Evolutionary conservation across 2,888 invertebrate species (phyloP), one percentile per base, ranked within the genome.

Genomic region (Tetragonisca angustula): DNA sequence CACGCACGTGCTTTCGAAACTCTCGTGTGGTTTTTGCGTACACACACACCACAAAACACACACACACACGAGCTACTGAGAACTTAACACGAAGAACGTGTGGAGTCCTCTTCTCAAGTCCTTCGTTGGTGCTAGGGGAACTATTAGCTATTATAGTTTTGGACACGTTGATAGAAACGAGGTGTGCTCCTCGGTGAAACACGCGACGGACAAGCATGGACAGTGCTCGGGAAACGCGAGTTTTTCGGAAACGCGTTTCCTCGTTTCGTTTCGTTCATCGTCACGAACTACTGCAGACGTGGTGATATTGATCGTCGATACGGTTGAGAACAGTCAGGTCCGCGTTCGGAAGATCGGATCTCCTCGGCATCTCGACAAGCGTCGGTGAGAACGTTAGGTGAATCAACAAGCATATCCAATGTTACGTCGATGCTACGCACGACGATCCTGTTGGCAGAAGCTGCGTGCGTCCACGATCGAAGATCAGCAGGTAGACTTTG

Each of bases 321-420:
- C 62, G 13, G 13, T 21, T 11, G 13, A 32, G 13, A 32, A 13
- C 19, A 24, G 32, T 4, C 27, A 27, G 54, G 21, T 6, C n/a
- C 50, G 43, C 59, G 24, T n/a, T 64, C 19, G 52, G 3, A 56
- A 49, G 17, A 50, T 65, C 49, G 13, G 17, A 65, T 61, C 27
- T 61, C 2, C n/a, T 73, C 27, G 17, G 56, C n/a, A n/a, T 56
- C n/a, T 56, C n/a, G 4, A 21, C n/a, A 27, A 19, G 19, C n/a
- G 21, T 11, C 19, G 43, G 19, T 59, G n/a, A 9, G 9, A 43
- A 43, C 24, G 6, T n/a, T 24, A 67, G 32, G 2, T 50, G 52
- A 68, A 78, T 72, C 43, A 68, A 15, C 13, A 68, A 75, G 67
- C 83, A 76, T 81, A 72, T 76, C 75, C 62, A 52, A 62, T 54